Evolutionary conservation across 2,888 invertebrate genomes (phyloP), one percentile per base, ranked within the genome.

Genomic region (Tachystola acroxantha): DNA sequence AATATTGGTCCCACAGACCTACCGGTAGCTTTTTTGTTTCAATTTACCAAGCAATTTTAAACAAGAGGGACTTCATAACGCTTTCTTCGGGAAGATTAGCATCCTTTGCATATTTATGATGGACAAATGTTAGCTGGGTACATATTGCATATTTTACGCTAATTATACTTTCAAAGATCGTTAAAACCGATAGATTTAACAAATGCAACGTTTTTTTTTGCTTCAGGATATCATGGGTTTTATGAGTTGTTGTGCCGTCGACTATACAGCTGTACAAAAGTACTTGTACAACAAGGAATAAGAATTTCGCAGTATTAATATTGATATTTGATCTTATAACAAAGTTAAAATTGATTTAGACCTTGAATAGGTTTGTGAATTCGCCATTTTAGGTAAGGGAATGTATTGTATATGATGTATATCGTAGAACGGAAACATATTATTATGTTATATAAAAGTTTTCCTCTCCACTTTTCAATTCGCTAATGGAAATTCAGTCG

Each of bases 51-150:
- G 37, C 32, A 36, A 48, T 45, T 51, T 52, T 50, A 53, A 46
- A 62, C 53, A 46, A 50, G 52, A 39, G 34, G 47, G 35, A 44
- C 53, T 53, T 55, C 27, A 33, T 53, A 53, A 59, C 54, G 53
- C 62, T 67, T 62, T 57, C 59, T 53, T 58, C 48, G 46, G 46
- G 39, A 33, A 39, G 45, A 68, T 71, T 70, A 64, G 45, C 68
- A 67, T 69, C 50, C 50, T 35, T 40, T 72, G 58, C 59, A 74
- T 73, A 74, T 74, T 73, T 58, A 68, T 67, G 51, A 61, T 49
- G 24, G 46, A 42, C 51, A 45, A 41, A 41, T 34, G 31, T 34
- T 34, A 11, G 34, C 13, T 10, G 11, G 10, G 42, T 33, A 37
- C 30, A 29, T 33, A 31, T 30, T 36, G 38, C 32, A 42, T 42